Base-by-base conservation (phyloP, 2,888 invertebrate species). In the Tuberolachnus salignus region DNA sequence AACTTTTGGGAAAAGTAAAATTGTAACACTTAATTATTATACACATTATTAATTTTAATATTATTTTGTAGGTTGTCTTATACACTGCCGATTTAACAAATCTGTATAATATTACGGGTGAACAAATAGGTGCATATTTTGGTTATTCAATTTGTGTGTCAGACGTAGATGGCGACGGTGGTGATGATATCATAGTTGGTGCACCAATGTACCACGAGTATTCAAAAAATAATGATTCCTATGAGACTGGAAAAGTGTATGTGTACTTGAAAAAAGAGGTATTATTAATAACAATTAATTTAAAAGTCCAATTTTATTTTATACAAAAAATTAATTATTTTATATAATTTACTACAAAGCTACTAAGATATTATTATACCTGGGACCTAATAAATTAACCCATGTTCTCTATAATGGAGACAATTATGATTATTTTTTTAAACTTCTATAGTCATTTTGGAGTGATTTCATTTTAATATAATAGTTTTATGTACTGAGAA, bases 51-150 rank as follows among this genome's bases (percentile, higher is more conserved):
- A 6, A 64, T 34, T 49, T 69, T 34, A 34, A 34, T 34, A 81
- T 81, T 83, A 82, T 72, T 81, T 81, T 49, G 13, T 84, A 93
- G 93, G 91, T 94, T 11, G 88, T 92, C 3, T 86, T 94, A 0
- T 92, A 91, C 84, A 91, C 91, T 0, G 92, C 92, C 87, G 90
- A 94, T 83, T 88, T 97, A 84, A 89, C 90, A 81, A 92, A 92
- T 83, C 89, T 94, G 81, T 90, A 91, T 83, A 95, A 95, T 84
- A 92, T 98, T 81, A 94, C 92, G 3, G 97, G 95, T n/a, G 90
- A 92, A 80, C 95, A 96, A 87, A 89, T 96, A 83, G 98, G 98
- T n/a, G 92, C 94, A 3, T 98, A 98, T 86, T 99, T 98, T 85
- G 98, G 98, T 9, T 96, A 97, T 86, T 89, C 95, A 8, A 85